Evolutionary conservation across 2,113 vertebrate species (phyloP), one percentile per base, ranked within the genome.

Genomic region (Furnarius figulus): DNA sequence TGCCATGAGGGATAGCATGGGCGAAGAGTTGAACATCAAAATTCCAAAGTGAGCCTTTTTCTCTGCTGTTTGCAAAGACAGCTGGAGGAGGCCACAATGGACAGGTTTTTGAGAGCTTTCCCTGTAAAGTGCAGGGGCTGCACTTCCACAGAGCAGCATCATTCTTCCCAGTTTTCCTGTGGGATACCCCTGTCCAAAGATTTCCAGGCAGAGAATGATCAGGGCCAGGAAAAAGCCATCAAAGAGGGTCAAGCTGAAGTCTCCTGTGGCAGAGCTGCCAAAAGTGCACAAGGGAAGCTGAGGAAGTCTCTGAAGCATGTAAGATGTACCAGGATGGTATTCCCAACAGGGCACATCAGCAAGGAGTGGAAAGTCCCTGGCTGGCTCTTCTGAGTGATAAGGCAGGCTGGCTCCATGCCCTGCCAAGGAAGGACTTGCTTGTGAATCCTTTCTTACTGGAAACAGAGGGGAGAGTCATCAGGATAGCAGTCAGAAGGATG

Each of bases 281-380:
- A 46, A 27, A 58, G 46, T 33, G 53, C 39, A 75, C 67, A 85
- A 52, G 39, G n/a, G 22, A 23, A 74, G 39, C 30, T 42, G 22
- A 8, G 40, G 66, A 76, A 79, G 25, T 85, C 49, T 65, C 44
- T 67, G 49, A 87, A 92, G 42, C 27, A 44, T 77, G 12, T 61
- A 52, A 61, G 49, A 61, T 65, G 8, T 75, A 78, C 65, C 68
- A 91, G 77, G 61, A 23, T 95, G 77, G 35, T 94, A 87, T 68
- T 85, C 72, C 80, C 87, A 87, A 65, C 72, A 86, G 49, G 74
- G 71, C 62, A 95, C 23, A 87, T 35, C 44, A 85, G 66, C 20
- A 27, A 71, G 46, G 53, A 82, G 39, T 75, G 94, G 94, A 95
- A 97, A 97, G 94, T 87, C 93, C 94, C 95, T 96, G 95, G 84